Percentiles rank a stretch among this genome's conserved stretches.
Evolutionary conservation across 2,113 vertebrate species (phyloP).

Genomic region (Herpailurus yagouaroundi): DNA sequence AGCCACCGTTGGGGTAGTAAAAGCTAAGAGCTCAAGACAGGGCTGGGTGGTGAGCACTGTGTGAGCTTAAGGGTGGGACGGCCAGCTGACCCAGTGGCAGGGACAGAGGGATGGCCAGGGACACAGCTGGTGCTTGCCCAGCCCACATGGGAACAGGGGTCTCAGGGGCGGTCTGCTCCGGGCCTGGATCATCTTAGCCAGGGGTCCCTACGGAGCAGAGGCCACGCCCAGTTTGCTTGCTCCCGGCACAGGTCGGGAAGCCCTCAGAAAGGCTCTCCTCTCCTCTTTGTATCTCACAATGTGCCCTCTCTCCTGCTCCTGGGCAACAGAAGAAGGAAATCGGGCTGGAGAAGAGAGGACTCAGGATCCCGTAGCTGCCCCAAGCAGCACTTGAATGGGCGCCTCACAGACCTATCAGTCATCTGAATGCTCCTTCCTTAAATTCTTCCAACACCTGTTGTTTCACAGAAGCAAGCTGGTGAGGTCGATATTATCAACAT

Average conservation of each 20-base stretch:
- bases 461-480: not conserved
- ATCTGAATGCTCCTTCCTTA: not conserved
- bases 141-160: not conserved
- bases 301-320: too few relatives aligned
- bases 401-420: not conserved
- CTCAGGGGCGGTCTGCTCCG: not conserved
- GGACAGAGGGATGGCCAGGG: not conserved
- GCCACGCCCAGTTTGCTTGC: not conserved
- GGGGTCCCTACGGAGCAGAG: not conserved
- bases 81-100: not conserved
- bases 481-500: not conserved
- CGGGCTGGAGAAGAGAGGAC: not conserved
- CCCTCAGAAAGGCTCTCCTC: not conserved
- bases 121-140: not conserved
- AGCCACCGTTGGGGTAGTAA: rapidly evolving
- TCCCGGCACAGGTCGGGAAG: not conserved
- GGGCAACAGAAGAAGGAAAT: not conserved
- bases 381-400: not conserved
- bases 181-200: not conserved
- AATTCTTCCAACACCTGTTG: not conserved
- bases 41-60: not conserved
- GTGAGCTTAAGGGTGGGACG: not conserved
- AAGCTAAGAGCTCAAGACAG: not conserved
- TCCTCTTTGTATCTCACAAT: not conserved
- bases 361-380: not conserved